Base-by-base conservation (phyloP, 1,140 invertebrate species). In the Tenebrio molitor region DNA sequence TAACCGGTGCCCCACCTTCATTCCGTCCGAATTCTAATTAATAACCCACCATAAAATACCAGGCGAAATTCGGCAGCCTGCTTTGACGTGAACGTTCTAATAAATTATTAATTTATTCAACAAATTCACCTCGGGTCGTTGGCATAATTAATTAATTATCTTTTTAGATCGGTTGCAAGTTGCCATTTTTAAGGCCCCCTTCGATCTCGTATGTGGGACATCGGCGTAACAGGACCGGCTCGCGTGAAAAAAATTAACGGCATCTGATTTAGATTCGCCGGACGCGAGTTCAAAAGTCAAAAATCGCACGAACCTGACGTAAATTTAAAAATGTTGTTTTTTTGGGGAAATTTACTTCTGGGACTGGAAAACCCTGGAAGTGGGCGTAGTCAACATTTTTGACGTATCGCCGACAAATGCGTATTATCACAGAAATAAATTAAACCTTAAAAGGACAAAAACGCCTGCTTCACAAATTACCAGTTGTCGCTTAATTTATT, bases 41-140 rank as follows among this genome's bases (percentile, higher is more conserved):
- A 53, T 53, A 53, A 53, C 46, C 46, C 17, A 53, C 17, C 46
- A 53, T 53, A n/a, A 53, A 53, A 53, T 53, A 53, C 46, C 46
- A 23, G 19, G 46, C 46, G 46, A 53, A 53, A 53, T 53, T 53
- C 46, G 46, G 46, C 46, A 53, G 46, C 46, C 46, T 53, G 46
- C 46, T 53, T 53, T 23, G 46, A 53, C 46, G 46, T 53, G 46
- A 53, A 53, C 46, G 46, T 53, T 53, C 46, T 53, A 53, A 53
- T 53, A 53, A 53, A 53, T 53, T 53, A 53, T 53, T 53, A 53
- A 53, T 53, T 53, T 53, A 53, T 53, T 53, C 46, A 53, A 53
- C 46, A 53, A 53, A 53, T 53, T 53, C 46, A 53, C 46, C 21
- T 53, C 46, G 46, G 46, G 46, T 53, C 46, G 46, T 53, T 53